Conservation (phyloP, 92 coral and sea anemone genomes). For the Zoanthus sociatus region DNA sequence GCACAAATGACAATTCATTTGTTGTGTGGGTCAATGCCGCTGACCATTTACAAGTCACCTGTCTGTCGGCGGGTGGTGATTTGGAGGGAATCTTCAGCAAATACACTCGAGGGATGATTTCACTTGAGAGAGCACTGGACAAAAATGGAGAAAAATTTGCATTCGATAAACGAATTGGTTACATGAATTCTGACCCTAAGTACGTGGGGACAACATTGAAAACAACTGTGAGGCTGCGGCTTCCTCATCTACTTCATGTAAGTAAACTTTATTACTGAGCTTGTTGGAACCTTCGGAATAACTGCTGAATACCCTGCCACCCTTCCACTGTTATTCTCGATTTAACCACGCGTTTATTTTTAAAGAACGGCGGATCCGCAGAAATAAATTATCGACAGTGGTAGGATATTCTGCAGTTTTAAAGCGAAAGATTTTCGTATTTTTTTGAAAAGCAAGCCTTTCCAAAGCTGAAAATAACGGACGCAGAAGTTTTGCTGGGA, state of each 20-base stretch:
- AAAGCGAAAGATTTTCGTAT: background rate
- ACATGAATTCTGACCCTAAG: slow-evolving; percentile 83
- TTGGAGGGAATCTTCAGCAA: slow-evolving; percentile 60
- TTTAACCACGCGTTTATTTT: too few relatives aligned
- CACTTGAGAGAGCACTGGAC: slow-evolving; percentile 69
- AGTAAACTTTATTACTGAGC: background rate
- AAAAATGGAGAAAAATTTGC: slow-evolving; percentile 74
- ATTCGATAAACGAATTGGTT: slow-evolving; percentile 78
- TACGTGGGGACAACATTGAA: slow-evolving; percentile 79
- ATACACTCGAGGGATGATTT: slow-evolving; percentile 65
- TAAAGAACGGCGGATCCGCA: too few relatives aligned
- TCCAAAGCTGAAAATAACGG: too few relatives aligned
- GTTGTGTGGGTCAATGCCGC: slow-evolving; percentile 81
- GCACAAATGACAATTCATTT: slow-evolving; percentile 68
- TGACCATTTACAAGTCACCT: slow-evolving; percentile 76
- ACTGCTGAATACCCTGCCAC: too few relatives aligned
- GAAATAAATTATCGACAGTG: too few relatives aligned
- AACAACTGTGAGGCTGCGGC: slow-evolving; percentile 63
- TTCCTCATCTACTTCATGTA: slow-evolving; percentile 77
- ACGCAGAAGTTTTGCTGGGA: too few relatives aligned
- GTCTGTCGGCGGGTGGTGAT: slow-evolving; percentile 60
- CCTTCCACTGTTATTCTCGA: too few relatives aligned
- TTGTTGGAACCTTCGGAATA: background rate
- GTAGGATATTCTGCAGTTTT: too few relatives aligned
- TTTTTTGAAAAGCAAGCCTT: background rate